phyloP scores from a whole-genome alignment of 2,113 vertebrate species.

The Morphnarchus princeps region DNA sequence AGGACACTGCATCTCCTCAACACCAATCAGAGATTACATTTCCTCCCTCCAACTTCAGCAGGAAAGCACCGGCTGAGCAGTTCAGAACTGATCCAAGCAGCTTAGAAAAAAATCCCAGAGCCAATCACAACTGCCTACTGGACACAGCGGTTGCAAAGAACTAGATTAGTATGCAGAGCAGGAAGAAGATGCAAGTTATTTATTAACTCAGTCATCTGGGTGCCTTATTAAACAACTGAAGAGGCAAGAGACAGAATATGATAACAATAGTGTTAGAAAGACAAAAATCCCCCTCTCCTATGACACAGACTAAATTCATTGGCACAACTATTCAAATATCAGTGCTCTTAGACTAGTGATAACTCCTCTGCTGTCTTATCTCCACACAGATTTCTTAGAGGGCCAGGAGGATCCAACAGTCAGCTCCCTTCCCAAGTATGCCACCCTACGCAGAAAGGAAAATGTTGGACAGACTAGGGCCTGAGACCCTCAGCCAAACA shows the following conservation, averaged over 20 bases:
- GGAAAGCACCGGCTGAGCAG: conserved; percentile 25
- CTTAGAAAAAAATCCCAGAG: background rate
- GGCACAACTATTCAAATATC: background rate
- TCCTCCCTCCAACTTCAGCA: conserved; percentile 28
- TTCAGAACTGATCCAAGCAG: background rate
- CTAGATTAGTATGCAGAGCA: conserved; percentile 3
- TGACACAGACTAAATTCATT: background rate
- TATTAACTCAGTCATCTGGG: background rate
- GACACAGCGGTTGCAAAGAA: background rate
- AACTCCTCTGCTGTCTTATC: background rate
- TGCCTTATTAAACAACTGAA: background rate
- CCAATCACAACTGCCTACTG: background rate
- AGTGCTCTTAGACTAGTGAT: background rate
- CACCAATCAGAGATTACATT: conserved; percentile 54
- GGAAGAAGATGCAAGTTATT: background rate
- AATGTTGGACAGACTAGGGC: background rate
- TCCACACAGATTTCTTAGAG: background rate
- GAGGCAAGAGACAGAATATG: background rate
- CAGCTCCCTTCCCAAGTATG: background rate
- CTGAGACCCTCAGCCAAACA: background rate
- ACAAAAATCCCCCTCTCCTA: background rate
- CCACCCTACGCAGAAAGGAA: background rate
- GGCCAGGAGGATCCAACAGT: background rate
- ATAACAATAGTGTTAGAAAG: background rate
- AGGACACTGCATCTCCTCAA: conserved; percentile 11